Evolutionary conservation across 2,113 vertebrate species (phyloP), one percentile per base, ranked within the genome.

Genomic region (Elephas maximus): DNA sequence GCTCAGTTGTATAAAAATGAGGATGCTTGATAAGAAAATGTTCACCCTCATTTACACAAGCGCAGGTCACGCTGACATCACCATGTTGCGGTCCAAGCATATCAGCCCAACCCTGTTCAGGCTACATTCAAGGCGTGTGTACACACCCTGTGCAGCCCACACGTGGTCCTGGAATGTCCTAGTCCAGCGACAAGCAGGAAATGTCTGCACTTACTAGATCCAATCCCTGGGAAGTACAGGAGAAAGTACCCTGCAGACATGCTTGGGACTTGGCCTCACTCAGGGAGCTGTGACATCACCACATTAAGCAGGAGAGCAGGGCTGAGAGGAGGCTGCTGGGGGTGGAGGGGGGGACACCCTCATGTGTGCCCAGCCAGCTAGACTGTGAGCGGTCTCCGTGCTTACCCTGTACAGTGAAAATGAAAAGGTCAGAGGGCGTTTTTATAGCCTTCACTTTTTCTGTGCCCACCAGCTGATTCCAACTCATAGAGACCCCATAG

Each of bases 291-390:
- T 99, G 99, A 99, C 98, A 97, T 99, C 98, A 99, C 97, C 95
- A 98, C 99, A 97, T 99, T 98, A 98, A 98, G 76, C 94, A 91
- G 96, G 91, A 96, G 87, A 93, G 85, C 5, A 60, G 67, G 82
- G 28, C 96, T 85, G 83, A 73, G 86, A 95, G 91, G 92, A 65
- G 97, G 83, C 95, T 82, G 85, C 94, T 81, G 90, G 65, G 96
- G 95, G 95, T 86, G 95, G 80, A 90, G 96, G 92, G 84, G 95
- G 98, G 98, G 98, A 98, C 97, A 98, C 97, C 97, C 98, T 98
- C 98, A 98, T 98, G 97, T 98, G 98, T 99, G 99, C 98, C 98
- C 99, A 98, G 98, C 98, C 98, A 94, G 98, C 97, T 98, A 98
- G 98, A 98, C 96, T 98, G 98, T 96, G 98, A 99, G 99, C 98